Evolutionary conservation across 2,797 vertebrate genomes (phyloP).

Genomic region (Hephaestus fuliginosus): DNA sequence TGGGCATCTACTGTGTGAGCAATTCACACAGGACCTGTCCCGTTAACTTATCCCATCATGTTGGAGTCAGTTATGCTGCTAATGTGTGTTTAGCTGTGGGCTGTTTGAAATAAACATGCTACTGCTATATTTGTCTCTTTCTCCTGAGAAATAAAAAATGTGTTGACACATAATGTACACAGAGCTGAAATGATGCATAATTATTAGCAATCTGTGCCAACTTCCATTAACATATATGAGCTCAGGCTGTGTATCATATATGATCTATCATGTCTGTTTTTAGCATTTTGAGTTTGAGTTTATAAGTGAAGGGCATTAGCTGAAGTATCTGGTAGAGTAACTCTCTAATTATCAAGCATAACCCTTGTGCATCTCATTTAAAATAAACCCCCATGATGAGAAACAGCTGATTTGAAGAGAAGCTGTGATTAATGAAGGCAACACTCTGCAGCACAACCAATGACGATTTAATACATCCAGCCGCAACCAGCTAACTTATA

Average conservation of each 20-base stretch:
- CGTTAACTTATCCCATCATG: slow-evolving; percentile 74
- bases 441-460: slow-evolving; percentile 42
- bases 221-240: background rate
- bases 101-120: slow-evolving; percentile 78
- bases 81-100: slow-evolving; percentile 75
- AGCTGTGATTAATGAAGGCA: slow-evolving; percentile 54
- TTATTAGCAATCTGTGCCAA: slow-evolving; percentile 12
- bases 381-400: slow-evolving; percentile 38
- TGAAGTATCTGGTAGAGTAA: slow-evolving; percentile 17
- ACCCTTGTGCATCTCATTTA: slow-evolving; percentile 50
- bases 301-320: slow-evolving; percentile 33
- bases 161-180: slow-evolving; percentile 37
- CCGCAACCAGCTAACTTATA: slow-evolving; percentile 4
- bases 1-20: slow-evolving; percentile 59
- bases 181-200: slow-evolving; percentile 15
- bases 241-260: background rate
- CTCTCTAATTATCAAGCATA: slow-evolving; percentile 46
- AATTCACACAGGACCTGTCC: slow-evolving; percentile 71
- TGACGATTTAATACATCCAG: slow-evolving; percentile 44
- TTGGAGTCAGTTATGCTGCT: slow-evolving; percentile 62
- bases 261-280: slow-evolving; percentile 1
- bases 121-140: slow-evolving; percentile 69
- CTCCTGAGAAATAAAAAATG: slow-evolving; percentile 45
- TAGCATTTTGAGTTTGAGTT: background rate
- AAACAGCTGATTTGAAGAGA: slow-evolving; percentile 48